A percentile compares a stretch with the other conserved stretches of the same genome.
phyloP scores from a whole-genome alignment of 2,797 vertebrate species.

The Crenuchus spilurus region DNA sequence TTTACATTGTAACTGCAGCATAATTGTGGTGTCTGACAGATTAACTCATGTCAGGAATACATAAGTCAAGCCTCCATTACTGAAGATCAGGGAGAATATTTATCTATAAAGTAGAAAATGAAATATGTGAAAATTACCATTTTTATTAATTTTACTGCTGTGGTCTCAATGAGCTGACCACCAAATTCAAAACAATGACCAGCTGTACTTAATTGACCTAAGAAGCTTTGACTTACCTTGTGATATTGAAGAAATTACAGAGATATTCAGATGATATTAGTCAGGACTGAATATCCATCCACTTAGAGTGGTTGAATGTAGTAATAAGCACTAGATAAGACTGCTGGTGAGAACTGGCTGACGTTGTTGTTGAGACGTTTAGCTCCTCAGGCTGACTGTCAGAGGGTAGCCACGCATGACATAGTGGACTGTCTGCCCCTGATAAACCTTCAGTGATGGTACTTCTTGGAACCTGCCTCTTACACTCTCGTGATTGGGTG shows the following conservation, averaged over 20 bases:
- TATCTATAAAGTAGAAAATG: background rate
- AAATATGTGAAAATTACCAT: background rate
- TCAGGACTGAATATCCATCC: background rate
- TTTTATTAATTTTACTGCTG: background rate
- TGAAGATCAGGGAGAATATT: background rate
- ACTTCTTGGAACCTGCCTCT: slow-evolving; percentile 58
- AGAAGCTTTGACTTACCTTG: slow-evolving; percentile 28
- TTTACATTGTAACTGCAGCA: background rate
- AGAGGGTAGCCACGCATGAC: slow-evolving; percentile 44
- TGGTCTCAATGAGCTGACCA: background rate
- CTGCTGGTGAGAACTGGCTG: slow-evolving; percentile 24
- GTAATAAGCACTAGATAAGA: slow-evolving; percentile 43
- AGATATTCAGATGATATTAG: background rate
- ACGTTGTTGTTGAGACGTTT: slow-evolving; percentile 29
- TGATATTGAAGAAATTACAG: background rate
- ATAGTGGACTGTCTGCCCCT: slow-evolving; percentile 60
- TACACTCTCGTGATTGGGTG: slow-evolving; percentile 56
- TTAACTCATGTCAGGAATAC: background rate
- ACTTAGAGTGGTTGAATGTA: background rate
- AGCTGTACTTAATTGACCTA: background rate
- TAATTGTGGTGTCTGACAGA: background rate
- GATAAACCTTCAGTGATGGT: slow-evolving; percentile 58
- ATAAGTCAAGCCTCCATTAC: background rate
- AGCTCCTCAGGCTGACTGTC: slow-evolving; percentile 28
- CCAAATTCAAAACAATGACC: background rate